Base-by-base conservation (phyloP, 2,888 invertebrate genomes). In the Nesidiocoris tenuis region DNA sequence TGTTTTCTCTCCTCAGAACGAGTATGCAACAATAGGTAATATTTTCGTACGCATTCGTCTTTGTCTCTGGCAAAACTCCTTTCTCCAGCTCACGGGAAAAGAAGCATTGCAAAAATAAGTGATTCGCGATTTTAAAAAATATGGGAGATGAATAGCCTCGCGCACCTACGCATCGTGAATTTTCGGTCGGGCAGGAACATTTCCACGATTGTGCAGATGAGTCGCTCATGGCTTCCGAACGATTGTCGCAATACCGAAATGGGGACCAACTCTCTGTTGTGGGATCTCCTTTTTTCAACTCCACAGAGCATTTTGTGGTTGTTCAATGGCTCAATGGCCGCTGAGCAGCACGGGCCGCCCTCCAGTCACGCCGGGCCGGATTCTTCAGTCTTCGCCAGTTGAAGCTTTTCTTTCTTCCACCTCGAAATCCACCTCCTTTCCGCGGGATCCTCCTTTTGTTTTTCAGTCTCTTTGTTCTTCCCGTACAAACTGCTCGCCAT, bases 361-460 rank as follows among this genome's bases (percentile, higher is more conserved):
- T 39, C 39, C 39, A 39, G 39, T 39, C 39, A 39, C 39, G 39
- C 39, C 39, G 39, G 39, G 39, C 39, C 39, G 39, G 39, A 39
- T 39, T 39, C 39, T 39, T 39, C 39, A 7, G 39, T 39, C 39
- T 39, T 39, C 39, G 39, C 39, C 39, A 39, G 39, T 39, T 25
- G 24, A 24, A 23, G 57, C 57, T 70, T 70, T 70, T 57, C 57
- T 70, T 57, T 54, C 57, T 24, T 67, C 57, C 22, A 17, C 16
- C 70, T 39, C 39, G 22, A 54, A 25, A 61, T 21, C 70, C 57
- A 24, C 17, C 17, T 19, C 61, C 70, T 61, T 70, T 59, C n/a
- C 25, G 57, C 23, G 59, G 70, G 70, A 59, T 17, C 70, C 70
- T 70, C 70, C 70, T 70, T 70, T 70, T 70, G 70, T 70, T 59